Percentiles rank a stretch among this genome's conserved stretches.
These are phyloP conservation scores for Tiliacea citrago DNA, from an alignment of 2,888 invertebrate genomes.

Conservation along the genomic window DNA sequence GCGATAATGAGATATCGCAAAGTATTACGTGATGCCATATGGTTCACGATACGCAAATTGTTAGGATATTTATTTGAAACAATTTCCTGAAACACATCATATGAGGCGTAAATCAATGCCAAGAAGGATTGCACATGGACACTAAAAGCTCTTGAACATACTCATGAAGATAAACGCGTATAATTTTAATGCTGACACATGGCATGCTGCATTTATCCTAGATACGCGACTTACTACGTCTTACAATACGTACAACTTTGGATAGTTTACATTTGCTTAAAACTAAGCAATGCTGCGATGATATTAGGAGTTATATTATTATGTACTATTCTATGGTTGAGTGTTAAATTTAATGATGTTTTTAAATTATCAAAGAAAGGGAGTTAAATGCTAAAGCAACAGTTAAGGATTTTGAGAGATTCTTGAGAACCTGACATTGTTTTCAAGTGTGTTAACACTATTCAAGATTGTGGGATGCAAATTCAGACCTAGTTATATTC, in stretches of 20 bases:
- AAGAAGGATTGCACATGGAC: conserved; percentile 52
- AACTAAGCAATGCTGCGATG: background rate
- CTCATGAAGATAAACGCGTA: conserved; percentile 27
- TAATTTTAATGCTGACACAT: conserved; percentile 39
- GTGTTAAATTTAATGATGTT: background rate
- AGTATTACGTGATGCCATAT: conserved; percentile 18
- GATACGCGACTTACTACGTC: conserved; percentile 16
- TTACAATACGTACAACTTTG: conserved; percentile 2
- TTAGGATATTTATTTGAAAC: conserved; percentile 43
- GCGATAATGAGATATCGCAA: conserved; percentile 10
- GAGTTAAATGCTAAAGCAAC: background rate
- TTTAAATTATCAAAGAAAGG: background rate
- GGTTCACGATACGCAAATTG: conserved; percentile 34
- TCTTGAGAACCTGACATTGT: background rate
- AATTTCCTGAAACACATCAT: conserved; percentile 48
- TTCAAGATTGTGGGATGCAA: background rate
- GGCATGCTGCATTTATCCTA: conserved; percentile 20
- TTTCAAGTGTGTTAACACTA: background rate
- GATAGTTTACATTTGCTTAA: conserved; percentile 8
- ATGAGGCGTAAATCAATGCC: conserved; percentile 59
- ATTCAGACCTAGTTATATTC: background rate
- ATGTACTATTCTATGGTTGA: background rate
- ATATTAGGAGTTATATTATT: background rate
- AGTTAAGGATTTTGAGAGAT: background rate
- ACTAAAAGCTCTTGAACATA: conserved; percentile 55